phyloP scores from a whole-genome alignment of 2,888 invertebrate species.

The Eudasyphora cyanicolor region DNA sequence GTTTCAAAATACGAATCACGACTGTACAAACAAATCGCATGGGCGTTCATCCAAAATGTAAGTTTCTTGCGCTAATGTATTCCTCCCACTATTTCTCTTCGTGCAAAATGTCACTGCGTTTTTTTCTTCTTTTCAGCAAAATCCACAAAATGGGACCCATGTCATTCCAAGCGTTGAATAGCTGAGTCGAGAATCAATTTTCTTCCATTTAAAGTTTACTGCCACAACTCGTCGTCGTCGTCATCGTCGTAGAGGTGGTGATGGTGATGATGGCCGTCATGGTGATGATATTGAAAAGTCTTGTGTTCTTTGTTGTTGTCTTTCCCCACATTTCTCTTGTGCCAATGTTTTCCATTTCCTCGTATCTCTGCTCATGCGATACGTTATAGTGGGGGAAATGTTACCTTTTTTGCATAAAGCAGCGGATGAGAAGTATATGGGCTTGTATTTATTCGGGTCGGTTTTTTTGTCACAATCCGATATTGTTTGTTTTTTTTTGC shows the following conservation, averaged over 20 bases:
- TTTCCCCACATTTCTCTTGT: conserved; percentile 4
- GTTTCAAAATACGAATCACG: too few species aligned
- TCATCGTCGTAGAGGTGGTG: background rate
- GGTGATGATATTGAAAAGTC: background rate
- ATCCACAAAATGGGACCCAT: background rate
- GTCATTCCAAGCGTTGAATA: background rate
- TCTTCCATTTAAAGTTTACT: background rate
- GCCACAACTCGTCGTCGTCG: background rate
- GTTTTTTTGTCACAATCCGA: background rate
- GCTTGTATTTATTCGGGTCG: background rate
- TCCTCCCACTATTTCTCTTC: background rate
- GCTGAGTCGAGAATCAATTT: conserved; percentile 23
- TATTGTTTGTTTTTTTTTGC: conserved; percentile 12
- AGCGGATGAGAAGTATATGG: background rate
- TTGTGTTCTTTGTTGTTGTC: background rate
- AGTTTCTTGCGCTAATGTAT: too few species aligned
- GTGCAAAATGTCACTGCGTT: background rate
- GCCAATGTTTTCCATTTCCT: background rate
- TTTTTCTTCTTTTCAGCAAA: background rate
- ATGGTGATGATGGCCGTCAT: background rate
- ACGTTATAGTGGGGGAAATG: background rate
- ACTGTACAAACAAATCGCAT: too few species aligned
- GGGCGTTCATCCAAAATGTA: too few species aligned
- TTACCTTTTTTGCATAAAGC: background rate
- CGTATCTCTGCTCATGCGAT: background rate